These are phyloP conservation scores for Gymnothorax reevesii DNA, from an alignment of 2,797 vertebrate genomes.

Conservation along the genomic window DNA sequence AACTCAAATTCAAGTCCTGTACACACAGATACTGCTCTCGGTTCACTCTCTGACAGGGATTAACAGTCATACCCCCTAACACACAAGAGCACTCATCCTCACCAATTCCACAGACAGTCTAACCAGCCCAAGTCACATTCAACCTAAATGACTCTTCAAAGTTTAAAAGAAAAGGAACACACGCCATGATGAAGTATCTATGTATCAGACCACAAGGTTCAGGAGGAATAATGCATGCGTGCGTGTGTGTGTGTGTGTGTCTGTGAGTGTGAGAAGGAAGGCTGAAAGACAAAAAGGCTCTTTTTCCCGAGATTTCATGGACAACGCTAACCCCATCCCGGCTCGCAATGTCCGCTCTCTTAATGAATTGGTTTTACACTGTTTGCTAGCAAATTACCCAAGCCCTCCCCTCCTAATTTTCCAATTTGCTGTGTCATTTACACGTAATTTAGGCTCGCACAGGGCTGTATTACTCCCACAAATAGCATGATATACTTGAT, in stretches of 20 bases:
- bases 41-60: not conserved
- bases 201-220: conserved; percentile 44
- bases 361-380: conserved; percentile 82
- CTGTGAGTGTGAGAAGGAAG: conserved; percentile 37
- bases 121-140: not conserved
- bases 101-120: not conserved
- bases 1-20: not conserved
- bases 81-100: not conserved
- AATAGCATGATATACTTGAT: conserved; percentile 76
- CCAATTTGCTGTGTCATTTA: conserved; percentile 84
- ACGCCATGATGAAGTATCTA: not conserved
- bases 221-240: conserved; percentile 15
- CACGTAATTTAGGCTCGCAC: conserved; percentile 73
- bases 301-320: conserved; percentile 57
- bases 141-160: not conserved
- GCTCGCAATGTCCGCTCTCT: conserved; percentile 59
- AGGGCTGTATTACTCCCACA: conserved; percentile 73
- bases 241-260: conserved; percentile 12
- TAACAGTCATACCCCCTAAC: not conserved
- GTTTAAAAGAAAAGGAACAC: not conserved
- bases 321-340: conserved; percentile 56
- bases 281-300: conserved; percentile 51
- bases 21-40: not conserved
- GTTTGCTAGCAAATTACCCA: conserved; percentile 78
- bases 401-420: conserved; percentile 78